Base-by-base conservation (phyloP, 2,888 invertebrate genomes). In the Aethes cnicana region DNA sequence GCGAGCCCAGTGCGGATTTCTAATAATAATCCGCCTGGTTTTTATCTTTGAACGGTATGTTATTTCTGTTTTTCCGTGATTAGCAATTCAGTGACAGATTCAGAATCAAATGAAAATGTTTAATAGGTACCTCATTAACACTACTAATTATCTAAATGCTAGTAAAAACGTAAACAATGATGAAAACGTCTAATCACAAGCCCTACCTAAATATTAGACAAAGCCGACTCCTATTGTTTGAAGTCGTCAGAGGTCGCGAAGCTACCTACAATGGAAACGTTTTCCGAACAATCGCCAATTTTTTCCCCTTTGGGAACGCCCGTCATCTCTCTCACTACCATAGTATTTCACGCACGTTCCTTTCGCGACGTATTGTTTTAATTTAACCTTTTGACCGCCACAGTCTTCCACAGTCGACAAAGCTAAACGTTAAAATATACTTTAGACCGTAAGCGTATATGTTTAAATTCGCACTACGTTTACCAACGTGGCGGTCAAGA, bases 281-380 rank as follows among this genome's bases (percentile, higher is more conserved):
- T 72, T 71, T 59, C 65, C 61, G 57, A 56, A 72, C 76, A 76
- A 72, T 74, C 47, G 53, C 48, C 14, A 47, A n/a, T 64, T 72
- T 79, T 78, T 77, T 72, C 63, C 58, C 39, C 61, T 53, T 64
- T 71, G 72, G 66, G 74, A 75, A 77, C 69, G 63, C 56, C 14
- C 36, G 39, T 55, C 56, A 58, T 57, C 57, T 58, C 55, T 54
- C 55, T 65, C 55, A 47, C 58, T 55, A 53, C 58, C 52, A 63
- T 62, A 59, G 65, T 66, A 68, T 12, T 30, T 30, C 64, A 42
- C 54, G 47, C 54, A 50, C 61, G 61, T 68, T 56, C 64, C 55
- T 50, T 46, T 57, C 56, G 16, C 41, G 17, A 35, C 28, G 42
- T 60, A 72, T 74, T 74, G 72, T 77, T 68, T 69, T 65, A 57